Conservation (phyloP, 2,888 invertebrate genomes). For the Coecobrya sp. region DNA sequence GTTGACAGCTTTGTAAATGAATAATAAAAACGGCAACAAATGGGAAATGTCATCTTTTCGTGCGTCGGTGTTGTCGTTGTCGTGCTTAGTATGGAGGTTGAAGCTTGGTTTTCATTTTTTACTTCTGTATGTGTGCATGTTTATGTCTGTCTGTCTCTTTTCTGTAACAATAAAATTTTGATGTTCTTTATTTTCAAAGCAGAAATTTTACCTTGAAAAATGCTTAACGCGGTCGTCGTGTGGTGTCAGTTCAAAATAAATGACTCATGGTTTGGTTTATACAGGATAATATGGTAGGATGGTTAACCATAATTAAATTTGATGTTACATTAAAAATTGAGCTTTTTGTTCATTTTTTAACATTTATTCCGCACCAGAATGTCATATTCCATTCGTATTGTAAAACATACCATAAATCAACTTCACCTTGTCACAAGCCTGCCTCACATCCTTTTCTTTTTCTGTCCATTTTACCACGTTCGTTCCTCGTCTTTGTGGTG, state of each 20-base stretch:
- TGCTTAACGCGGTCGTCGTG: conserved; percentile 17
- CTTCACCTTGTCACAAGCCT: conserved; percentile 70
- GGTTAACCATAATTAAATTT: conserved; percentile 48
- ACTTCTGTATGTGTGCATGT: conserved; percentile 26
- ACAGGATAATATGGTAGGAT: not conserved
- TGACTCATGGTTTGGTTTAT: conserved; percentile 4
- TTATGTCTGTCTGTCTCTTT: not conserved
- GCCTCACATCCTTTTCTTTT: conserved; percentile 17
- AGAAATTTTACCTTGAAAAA: conserved; percentile 53
- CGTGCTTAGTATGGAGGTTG: conserved; percentile 36
- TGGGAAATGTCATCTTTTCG: conserved; percentile 67
- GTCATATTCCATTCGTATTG: conserved; percentile 18
- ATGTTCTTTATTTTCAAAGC: conserved; percentile 5
- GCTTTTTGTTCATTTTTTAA: conserved; percentile 42
- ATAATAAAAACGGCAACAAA: conserved; percentile 57
- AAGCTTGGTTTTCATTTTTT: not conserved
- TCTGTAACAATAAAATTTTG: conserved; percentile 23
- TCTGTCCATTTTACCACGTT: conserved; percentile 35
- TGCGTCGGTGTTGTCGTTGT: conserved; percentile 56
- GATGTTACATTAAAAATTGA: conserved; percentile 37
- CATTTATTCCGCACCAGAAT: not conserved
- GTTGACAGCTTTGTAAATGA: conserved; percentile 72
- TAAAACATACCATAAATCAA: conserved; percentile 67
- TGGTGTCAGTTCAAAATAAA: conserved; percentile 26
- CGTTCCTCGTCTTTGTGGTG: conserved; percentile 44